Base-by-base conservation (phyloP, 2,888 invertebrate genomes). In the Himalopsyche anomala region DNA sequence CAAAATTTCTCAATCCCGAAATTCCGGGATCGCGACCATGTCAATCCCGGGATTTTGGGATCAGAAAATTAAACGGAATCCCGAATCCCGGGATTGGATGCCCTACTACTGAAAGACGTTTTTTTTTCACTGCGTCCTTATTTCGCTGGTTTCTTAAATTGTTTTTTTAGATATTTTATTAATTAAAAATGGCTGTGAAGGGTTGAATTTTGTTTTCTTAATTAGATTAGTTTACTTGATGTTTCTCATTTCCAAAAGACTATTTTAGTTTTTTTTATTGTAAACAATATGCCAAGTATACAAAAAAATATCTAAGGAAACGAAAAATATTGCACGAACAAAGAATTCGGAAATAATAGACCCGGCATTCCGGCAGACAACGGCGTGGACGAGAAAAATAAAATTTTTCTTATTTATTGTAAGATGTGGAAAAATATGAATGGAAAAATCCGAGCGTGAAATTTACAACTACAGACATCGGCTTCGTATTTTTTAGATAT, bases 341-440 rank as follows among this genome's bases (percentile, higher is more conserved):
- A 74, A 74, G 74, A 74, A 38, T 74, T 36, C 36, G 15, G 74
- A 74, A 74, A 74, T 74, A 74, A 74, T 74, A 74, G 74, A 74
- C 28, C 36, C 3, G 38, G 74, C 15, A 74, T 74, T 74, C 74
- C 74, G 36, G 28, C n/a, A 40, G 45, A 81, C 28, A 69, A 81
- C 19, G 54, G 81, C 69, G n/a, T 5, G 55, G 74, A 74, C 54
- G 36, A 84, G 51, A 81, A 74, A 36, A 84, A 82, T 80, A 79
- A 54, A 85, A 55, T 81, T 79, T 55, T 54, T 55, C 42, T 80
- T 85, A 83, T 85, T 85, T 85, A 85, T 85, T 79, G 51, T 83
- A 80, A 85, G 82, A 81, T 62, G 80, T 42, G 62, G 86, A 74
- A 83, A 85, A 86, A 83, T 86, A 38, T 84, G 82, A 84, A 84